Evolutionary conservation across 2,113 vertebrate genomes (phyloP), one percentile per base, ranked within the genome.

Genomic region (Heptranchias perlo): DNA sequence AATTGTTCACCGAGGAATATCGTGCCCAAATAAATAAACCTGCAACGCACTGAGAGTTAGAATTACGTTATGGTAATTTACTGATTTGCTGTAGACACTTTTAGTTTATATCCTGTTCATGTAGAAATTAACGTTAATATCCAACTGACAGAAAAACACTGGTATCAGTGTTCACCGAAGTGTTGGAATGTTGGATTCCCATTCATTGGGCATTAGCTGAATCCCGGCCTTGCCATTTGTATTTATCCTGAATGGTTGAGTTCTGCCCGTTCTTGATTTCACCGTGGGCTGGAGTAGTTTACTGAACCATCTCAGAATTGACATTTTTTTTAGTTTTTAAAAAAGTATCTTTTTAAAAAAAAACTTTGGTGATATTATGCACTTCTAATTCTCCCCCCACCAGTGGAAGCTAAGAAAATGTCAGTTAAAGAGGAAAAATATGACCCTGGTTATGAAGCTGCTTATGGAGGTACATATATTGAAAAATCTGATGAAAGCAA

Each of bases 371-470:
- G 23, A 96, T 67, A 11, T 78, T n/a, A n/a, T n/a, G n/a, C n/a
- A n/a, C n/a, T n/a, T 87, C 96, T 78, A 96, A 54, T 25, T 91
- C 82, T 64, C 44, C 96, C 95, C 96, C 93, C 97, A 99, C 93
- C 97, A 99, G 99, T 99, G 98, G 99, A 99, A 54, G 99, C 99
- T 78, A 99, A 99, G 97, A 98, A 98, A 97, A 98, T 98, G 98
- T 98, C 99, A 10, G 98, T 99, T 54, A 99, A 99, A 97, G 99
- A 99, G 97, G 99, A 99, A 96, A 98, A 98, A 96, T 99, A 99
- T 0, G 99, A 99, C 96, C 99, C 99, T 0, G 99, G 99, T 64
- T 99, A 99, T 0, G 99, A 99, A 96, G 98, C 98, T 0, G 99
- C 99, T 0, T 99, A 98, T 11, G 98, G 99, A 0, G 98, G 98